Base-by-base conservation (phyloP, 2,797 vertebrate genomes). In the Gambusia yucatana region DNA sequence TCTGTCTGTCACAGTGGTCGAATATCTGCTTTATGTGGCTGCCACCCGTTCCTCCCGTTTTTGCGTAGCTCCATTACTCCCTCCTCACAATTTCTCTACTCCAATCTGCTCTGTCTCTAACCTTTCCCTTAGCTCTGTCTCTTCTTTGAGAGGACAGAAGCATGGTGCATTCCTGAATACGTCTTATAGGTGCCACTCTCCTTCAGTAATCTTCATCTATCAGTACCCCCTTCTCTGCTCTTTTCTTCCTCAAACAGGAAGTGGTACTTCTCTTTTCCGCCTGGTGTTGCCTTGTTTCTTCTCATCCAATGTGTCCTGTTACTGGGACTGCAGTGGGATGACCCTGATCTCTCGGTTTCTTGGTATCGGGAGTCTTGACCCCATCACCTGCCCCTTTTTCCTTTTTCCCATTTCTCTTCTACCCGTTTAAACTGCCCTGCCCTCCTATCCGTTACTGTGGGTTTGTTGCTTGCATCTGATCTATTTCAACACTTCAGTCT, bases 1-100 rank as follows among this genome's bases (percentile, higher is more conserved):
- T 98, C 96, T 97, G 97, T 99, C 95, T 97, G 96, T 97, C 80
- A 89, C 89, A 95, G 96, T 96, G 94, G 90, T 94, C 90, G 82
- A 92, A 93, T 94, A 91, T 93, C 91, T 96, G 95, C 97, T 96
- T 89, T 94, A 91, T 95, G 95, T 97, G 96, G 97, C 97, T 97
- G 95, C 95, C 50, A 52, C 63, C 78, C 3, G 90, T 93, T 92
- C 93, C 76, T 82, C 86, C 89, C 41, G 67, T 70, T 70, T 70
- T 67, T 70, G 11, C 36, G 36, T 67, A 70, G 67, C 67, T 70
- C 87, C 89, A 55, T 57, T 25, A 22, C 25, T 39, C 30, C 52
- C 73, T 57, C 25, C 25, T 78, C 75, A 75, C 76, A 17, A 30
- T 75, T 76, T 71, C 82, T 33, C 70, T 57, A 83, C 71, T 92